phyloP scores from a whole-genome alignment of 2,797 vertebrate species.

The Arctocebus calabarensis region DNA sequence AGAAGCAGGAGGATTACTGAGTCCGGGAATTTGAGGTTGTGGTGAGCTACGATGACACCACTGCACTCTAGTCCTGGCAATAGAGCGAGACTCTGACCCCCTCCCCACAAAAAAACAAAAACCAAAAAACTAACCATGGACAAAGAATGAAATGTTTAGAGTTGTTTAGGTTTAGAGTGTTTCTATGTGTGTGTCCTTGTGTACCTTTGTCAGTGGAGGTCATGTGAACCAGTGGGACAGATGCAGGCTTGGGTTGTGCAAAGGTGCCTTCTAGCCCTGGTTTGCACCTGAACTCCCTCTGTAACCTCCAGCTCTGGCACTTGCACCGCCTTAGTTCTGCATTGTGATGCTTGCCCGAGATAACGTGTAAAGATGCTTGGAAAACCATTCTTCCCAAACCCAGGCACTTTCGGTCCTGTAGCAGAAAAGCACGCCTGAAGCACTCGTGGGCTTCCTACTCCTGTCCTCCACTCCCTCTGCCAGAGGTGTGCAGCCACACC shows the following conservation, averaged over 20 bases:
- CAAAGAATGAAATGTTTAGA: neutral
- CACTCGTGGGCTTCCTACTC: accelerated
- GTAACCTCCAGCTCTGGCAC: neutral
- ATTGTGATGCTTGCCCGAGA: neutral
- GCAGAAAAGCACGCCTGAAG: neutral
- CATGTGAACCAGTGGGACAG: neutral
- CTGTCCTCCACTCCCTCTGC: neutral
- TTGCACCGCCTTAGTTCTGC: neutral
- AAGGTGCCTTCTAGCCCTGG: neutral
- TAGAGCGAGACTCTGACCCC: neutral
- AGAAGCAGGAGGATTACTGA: neutral
- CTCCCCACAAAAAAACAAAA: too few relatives aligned
- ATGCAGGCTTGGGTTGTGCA: neutral
- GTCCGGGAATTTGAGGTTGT: neutral
- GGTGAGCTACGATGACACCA: neutral
- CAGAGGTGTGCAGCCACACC: accelerated
- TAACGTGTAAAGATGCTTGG: neutral
- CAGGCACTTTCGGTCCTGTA: neutral
- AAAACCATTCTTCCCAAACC: neutral
- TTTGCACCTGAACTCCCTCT: neutral
- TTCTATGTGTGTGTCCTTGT: neutral
- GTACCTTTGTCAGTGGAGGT: neutral
- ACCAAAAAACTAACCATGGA: neutral
- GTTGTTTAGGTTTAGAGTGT: neutral
- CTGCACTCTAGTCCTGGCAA: neutral